phyloP scores from a whole-genome alignment of 92 coral and sea anemone species.

The Virgularia gustaviana region DNA sequence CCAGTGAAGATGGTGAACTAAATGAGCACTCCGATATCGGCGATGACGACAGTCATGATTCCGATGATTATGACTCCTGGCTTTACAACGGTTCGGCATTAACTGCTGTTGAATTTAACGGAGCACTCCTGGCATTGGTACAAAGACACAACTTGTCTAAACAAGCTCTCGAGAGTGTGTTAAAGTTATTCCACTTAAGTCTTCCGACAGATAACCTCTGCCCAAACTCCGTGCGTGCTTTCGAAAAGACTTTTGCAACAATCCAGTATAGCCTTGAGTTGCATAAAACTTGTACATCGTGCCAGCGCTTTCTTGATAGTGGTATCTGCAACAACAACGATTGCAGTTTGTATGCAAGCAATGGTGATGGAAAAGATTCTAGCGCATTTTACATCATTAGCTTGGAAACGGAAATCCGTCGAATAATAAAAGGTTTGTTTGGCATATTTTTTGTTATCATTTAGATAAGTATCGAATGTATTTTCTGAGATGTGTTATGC shows the following conservation, averaged over 20 bases:
- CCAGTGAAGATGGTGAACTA: not conserved
- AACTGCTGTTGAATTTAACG: not conserved
- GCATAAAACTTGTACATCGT: not conserved
- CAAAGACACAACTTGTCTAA: not conserved
- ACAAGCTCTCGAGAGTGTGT: not conserved
- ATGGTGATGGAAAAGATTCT: constrained; percentile 20
- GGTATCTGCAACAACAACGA: not conserved
- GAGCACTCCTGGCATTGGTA: not conserved
- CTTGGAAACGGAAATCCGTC: constrained; percentile 14
- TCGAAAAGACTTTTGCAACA: not conserved
- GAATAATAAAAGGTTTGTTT: no score
- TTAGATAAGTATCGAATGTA: no score
- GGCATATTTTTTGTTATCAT: no score
- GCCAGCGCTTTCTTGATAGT: not conserved
- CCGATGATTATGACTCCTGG: not conserved
- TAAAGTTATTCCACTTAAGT: not conserved
- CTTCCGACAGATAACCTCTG: not conserved
- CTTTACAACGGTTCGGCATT: not conserved
- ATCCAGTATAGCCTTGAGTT: not conserved
- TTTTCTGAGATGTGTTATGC: no score
- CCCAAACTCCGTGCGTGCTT: not conserved
- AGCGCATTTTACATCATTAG: constrained; percentile 31
- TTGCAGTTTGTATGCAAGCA: constrained; percentile 15
- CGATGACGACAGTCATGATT: no score
- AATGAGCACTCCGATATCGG: not conserved